These are phyloP conservation scores for Athrips mouffetella DNA, from an alignment of 2,888 invertebrate species.

Conservation along the genomic window DNA sequence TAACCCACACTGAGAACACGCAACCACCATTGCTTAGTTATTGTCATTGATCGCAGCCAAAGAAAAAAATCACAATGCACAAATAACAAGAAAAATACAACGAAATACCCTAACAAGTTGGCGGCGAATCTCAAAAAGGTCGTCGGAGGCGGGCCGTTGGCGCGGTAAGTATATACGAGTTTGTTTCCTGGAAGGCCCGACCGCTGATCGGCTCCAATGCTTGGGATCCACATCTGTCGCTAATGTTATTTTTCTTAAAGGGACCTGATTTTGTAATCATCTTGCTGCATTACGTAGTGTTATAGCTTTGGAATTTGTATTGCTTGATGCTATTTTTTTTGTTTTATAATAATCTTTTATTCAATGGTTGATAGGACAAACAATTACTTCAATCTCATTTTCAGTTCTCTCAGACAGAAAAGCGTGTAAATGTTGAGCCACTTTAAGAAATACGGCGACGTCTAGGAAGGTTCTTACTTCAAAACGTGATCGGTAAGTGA, in stretches of 20 bases:
- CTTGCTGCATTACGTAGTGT: not conserved
- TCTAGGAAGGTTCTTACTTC: not conserved
- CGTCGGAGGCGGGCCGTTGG: conserved; percentile 40
- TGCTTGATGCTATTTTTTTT: not conserved
- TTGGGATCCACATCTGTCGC: conserved; percentile 66
- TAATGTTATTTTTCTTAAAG: conserved; percentile 45
- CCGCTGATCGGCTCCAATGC: conserved; percentile 55
- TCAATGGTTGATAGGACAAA: not conserved
- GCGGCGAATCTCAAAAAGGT: conserved; percentile 66
- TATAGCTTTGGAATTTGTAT: not conserved
- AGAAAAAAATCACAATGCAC: conserved; percentile 38
- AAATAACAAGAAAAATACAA: conserved; percentile 47
- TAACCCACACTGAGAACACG: not conserved
- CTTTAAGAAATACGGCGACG: too few species aligned
- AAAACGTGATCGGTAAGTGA: conserved; percentile 1
- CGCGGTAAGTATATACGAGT: conserved; percentile 32
- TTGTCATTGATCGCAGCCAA: conserved; percentile 36
- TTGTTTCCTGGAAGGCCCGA: conserved; percentile 67
- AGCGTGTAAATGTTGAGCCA: too few species aligned
- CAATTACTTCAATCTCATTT: too few species aligned
- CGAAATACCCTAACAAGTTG: conserved; percentile 52
- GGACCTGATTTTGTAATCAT: conserved; percentile 34
- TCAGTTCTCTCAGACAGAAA: too few species aligned
- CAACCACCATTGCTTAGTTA: conserved; percentile 5
- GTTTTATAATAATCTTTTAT: not conserved